Evolutionary conservation across 1,140 invertebrate genomes (phyloP).

Genomic region (Drosophila repleta): DNA sequence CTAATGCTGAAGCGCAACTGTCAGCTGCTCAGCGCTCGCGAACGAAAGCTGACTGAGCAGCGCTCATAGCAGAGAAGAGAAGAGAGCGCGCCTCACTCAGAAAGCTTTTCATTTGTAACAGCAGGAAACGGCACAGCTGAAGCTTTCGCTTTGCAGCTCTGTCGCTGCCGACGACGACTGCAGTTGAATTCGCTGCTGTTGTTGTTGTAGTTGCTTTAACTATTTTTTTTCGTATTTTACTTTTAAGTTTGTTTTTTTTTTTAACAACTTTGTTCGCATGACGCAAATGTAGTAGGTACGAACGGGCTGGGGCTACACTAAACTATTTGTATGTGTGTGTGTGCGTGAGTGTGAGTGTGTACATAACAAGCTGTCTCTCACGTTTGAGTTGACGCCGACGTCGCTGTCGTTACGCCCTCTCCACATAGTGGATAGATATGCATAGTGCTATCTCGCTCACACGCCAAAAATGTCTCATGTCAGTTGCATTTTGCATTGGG

Average conservation of each 20-base stretch:
- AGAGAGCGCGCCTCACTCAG: conserved; percentile 2
- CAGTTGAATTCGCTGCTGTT: conserved; percentile 28
- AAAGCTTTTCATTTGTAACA: conserved; percentile 13
- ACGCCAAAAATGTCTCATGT: conserved; percentile 46
- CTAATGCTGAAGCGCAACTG: conserved; percentile 79
- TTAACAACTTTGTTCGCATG: conserved; percentile 40
- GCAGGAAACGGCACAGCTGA: conserved; percentile 45
- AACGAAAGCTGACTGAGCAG: conserved; percentile 41
- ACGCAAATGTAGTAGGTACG: conserved; percentile 63
- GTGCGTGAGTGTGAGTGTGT: background rate
- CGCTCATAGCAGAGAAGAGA: background rate
- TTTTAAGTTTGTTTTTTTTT: no score
- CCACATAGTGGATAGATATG: background rate
- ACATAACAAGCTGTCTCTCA: conserved; percentile 61
- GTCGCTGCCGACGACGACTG: conserved; percentile 32
- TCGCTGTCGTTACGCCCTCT: conserved; percentile 19
- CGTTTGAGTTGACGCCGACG: conserved; percentile 46
- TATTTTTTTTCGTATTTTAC: conserved; percentile 19
- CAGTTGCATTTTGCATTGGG: conserved; percentile 77
- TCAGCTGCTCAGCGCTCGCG: conserved; percentile 70
- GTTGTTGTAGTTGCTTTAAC: conserved; percentile 35
- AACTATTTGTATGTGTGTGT: conserved; percentile 6
- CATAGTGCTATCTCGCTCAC: conserved; percentile 23
- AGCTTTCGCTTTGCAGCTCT: conserved; percentile 56
- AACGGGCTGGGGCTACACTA: conserved; percentile 17